Evolutionary conservation across 2,113 vertebrate genomes (phyloP).

Genomic region (Psettodes erumei): DNA sequence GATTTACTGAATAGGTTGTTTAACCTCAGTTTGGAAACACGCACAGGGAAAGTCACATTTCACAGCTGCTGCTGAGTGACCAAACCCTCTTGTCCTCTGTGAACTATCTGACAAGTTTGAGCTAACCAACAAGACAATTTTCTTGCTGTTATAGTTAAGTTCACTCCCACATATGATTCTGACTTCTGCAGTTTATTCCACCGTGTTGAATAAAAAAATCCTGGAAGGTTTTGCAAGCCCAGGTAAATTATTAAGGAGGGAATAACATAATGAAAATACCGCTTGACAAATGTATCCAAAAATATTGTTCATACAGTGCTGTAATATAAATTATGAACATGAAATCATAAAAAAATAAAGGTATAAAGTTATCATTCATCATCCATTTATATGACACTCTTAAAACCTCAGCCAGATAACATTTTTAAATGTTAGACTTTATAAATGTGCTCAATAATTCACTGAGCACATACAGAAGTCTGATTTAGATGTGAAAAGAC

Average conservation of each 20-base stretch:
- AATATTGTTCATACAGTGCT: slow-evolving; percentile 1
- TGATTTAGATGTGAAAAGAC: slow-evolving; percentile 23
- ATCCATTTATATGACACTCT: slow-evolving; percentile 3
- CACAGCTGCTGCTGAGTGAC: slow-evolving; percentile 18
- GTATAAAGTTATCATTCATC: background rate
- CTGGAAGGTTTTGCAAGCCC: background rate
- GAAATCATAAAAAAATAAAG: background rate
- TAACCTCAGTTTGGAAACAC: slow-evolving; percentile 29
- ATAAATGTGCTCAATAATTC: slow-evolving; percentile 28
- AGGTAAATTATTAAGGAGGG: slow-evolving; percentile 4
- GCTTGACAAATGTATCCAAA: slow-evolving; percentile 1
- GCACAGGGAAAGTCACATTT: slow-evolving; percentile 34
- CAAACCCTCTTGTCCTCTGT: slow-evolving; percentile 19
- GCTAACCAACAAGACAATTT: slow-evolving; percentile 31
- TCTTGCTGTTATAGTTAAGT: background rate
- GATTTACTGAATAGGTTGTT: slow-evolving; percentile 48
- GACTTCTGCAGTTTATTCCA: background rate
- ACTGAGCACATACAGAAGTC: slow-evolving; percentile 9
- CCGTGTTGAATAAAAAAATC: background rate
- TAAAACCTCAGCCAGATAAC: background rate
- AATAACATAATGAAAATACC: slow-evolving; percentile 4
- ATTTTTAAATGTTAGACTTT: slow-evolving; percentile 13
- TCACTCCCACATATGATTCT: slow-evolving; percentile 4
- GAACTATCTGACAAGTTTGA: slow-evolving; percentile 15
- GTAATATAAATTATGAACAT: background rate